phyloP scores from a whole-genome alignment of 2,888 invertebrate genomes.

The Cistogaster globosa region DNA sequence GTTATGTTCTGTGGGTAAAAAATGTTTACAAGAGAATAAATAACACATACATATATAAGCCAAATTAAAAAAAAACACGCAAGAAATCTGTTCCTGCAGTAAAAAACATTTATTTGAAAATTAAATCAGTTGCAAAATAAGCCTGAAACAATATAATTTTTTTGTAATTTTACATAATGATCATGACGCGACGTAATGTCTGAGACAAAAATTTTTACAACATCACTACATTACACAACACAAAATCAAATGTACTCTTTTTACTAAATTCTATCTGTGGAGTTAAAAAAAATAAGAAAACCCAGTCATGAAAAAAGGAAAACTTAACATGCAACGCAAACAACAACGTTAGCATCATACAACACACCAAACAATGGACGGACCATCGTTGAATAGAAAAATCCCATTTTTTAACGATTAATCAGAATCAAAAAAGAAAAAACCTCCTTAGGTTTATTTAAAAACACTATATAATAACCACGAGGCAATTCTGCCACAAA shows the following conservation, averaged over 20 bases:
- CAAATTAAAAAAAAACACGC: no score
- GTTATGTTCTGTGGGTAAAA: no score
- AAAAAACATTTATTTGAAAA: neutral
- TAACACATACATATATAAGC: no score
- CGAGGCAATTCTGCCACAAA: slow-evolving; percentile 25
- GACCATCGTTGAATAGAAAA: no score
- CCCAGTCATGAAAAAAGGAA: slow-evolving; percentile 38
- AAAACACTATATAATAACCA: slow-evolving; percentile 9
- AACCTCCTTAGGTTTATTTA: neutral
- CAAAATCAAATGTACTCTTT: slow-evolving; percentile 47
- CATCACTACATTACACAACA: slow-evolving; percentile 28
- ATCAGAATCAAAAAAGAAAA: neutral
- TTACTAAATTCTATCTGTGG: neutral
- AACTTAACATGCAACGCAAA: slow-evolving; percentile 33
- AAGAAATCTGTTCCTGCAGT: slow-evolving; percentile 1
- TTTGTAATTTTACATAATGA: slow-evolving; percentile 65
- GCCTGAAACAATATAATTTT: slow-evolving; percentile 21
- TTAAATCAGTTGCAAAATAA: slow-evolving; percentile 9
- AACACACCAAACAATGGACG: no score
- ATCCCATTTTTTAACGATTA: slow-evolving; percentile 55
- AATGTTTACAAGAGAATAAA: no score
- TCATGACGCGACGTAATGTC: slow-evolving; percentile 74
- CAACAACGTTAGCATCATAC: slow-evolving; percentile 12
- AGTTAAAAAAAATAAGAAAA: slow-evolving; percentile 7
- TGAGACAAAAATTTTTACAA: slow-evolving; percentile 65